phyloP scores from a whole-genome alignment of 2,888 invertebrate genomes.

The Pardosa pseudoannulata region DNA sequence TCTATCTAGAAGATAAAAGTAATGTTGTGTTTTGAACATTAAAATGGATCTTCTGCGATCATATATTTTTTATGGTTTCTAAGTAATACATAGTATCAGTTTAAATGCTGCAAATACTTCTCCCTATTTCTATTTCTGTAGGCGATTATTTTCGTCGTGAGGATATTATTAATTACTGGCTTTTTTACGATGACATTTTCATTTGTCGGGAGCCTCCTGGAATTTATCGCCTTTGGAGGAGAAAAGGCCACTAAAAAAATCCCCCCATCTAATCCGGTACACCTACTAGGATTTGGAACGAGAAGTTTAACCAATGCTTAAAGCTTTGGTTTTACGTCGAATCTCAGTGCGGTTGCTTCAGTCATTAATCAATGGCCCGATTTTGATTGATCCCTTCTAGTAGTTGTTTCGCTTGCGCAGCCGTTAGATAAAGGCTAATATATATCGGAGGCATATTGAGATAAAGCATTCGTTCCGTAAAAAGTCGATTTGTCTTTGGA shows the following conservation, averaged over 20 bases:
- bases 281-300: not conserved
- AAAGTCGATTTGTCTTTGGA: conserved; percentile 30
- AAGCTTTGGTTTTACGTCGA: conserved; percentile 8
- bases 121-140: no score
- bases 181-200: not conserved
- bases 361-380: conserved; percentile 9
- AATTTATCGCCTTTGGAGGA: not conserved
- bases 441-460: not conserved
- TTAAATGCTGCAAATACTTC: no score
- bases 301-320: conserved; percentile 10
- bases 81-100: no score
- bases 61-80: no score
- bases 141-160: no score
- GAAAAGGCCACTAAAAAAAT: not conserved
- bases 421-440: conserved; percentile 9
- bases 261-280: not conserved
- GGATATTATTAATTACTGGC: not conserved
- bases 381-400: conserved; percentile 16
- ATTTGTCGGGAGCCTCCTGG: not conserved
- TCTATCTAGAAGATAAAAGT: no score
- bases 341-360: not conserved
- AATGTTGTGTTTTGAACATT: no score
- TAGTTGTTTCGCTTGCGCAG: conserved; percentile 1
- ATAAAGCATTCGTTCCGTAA: not conserved
- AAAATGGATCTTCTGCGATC: no score